Conservation (phyloP, 2,797 vertebrate species). For the Mus caroli region DNA sequence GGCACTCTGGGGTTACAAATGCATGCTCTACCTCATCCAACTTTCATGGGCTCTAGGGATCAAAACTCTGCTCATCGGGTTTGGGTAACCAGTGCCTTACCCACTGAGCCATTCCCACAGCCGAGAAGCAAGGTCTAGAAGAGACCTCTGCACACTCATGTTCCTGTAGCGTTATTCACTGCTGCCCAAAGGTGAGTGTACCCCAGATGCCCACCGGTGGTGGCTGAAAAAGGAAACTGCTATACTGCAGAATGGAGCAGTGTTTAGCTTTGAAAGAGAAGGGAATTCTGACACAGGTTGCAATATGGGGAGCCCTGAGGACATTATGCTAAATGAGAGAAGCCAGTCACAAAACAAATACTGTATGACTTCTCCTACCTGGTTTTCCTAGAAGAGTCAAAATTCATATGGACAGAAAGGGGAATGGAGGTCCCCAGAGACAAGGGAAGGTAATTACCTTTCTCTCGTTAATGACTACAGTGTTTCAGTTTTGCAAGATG, state of each 20-base stretch:
- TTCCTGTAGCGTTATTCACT: not conserved
- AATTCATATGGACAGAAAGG: not conserved
- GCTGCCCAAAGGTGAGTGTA: not conserved
- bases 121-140: not conserved
- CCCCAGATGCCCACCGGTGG: no score
- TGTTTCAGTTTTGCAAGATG: not conserved
- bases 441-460: not conserved
- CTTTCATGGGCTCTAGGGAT: not conserved
- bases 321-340: not conserved
- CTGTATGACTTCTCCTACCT: no score
- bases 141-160: not conserved
- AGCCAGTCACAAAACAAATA: not conserved
- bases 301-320: not conserved
- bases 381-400: not conserved
- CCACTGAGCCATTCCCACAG: not conserved
- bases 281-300: not conserved
- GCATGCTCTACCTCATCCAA: not conserved
- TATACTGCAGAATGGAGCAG: not conserved
- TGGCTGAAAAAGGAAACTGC: not conserved
- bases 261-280: not conserved
- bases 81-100: not conserved
- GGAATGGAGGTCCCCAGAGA: not conserved
- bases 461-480: not conserved
- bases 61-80: not conserved
- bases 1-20: not conserved